Evolutionary conservation across 2,888 invertebrate genomes (phyloP).

Genomic region (Elmis aenea): DNA sequence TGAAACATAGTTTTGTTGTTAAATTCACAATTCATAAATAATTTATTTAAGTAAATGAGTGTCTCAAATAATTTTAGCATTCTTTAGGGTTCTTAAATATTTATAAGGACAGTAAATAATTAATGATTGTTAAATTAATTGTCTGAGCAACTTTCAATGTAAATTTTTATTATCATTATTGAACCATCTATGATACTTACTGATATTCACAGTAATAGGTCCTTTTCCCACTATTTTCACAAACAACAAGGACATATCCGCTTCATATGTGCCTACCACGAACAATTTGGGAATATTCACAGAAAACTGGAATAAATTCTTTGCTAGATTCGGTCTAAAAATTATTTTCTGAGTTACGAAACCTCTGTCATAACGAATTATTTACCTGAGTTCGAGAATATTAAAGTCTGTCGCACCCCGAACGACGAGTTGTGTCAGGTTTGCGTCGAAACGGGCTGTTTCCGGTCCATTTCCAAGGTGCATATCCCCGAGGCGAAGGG

Average conservation of each 20-base stretch:
- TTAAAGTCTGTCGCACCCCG: constrained; percentile 58
- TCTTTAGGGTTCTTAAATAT: too few relatives aligned
- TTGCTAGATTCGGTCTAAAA: constrained; percentile 56
- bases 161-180: too few relatives aligned
- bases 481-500: constrained; percentile 52
- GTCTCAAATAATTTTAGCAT: too few relatives aligned
- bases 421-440: constrained; percentile 38
- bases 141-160: too few relatives aligned
- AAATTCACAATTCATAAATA: too few relatives aligned
- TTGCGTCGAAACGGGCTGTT: constrained; percentile 21
- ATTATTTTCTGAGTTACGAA: not conserved
- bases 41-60: too few relatives aligned
- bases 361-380: too few relatives aligned
- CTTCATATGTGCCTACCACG: constrained; percentile 62
- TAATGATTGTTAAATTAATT: too few relatives aligned
- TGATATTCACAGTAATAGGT: constrained; percentile 60
- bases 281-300: constrained; percentile 53
- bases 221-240: constrained; percentile 59
- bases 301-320: constrained; percentile 59
- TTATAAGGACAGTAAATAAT: too few relatives aligned
- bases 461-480: constrained; percentile 55
- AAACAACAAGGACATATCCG: constrained; percentile 61
- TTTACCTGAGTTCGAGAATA: constrained; percentile 56
- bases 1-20: too few relatives aligned
- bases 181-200: too few relatives aligned